These are phyloP conservation scores for Venustoraphidia nigricollis DNA, from an alignment of 2,888 invertebrate genomes.

Conservation along the genomic window DNA sequence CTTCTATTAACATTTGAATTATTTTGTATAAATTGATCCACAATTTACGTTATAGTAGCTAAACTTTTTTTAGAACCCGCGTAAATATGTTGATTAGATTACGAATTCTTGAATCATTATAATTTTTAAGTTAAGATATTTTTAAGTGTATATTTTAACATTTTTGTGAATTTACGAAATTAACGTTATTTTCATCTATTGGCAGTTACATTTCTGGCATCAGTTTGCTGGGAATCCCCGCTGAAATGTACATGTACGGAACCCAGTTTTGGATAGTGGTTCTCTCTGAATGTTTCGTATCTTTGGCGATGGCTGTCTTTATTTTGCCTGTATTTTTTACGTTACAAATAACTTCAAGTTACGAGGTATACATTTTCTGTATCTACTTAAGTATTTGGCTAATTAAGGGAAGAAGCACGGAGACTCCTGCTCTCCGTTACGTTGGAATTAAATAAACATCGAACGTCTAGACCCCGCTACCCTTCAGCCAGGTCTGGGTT, in stretches of 20 bases:
- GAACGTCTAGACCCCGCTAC: no score
- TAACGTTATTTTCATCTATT: constrained; percentile 9
- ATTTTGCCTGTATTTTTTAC: constrained; percentile 61
- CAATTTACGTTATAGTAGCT: no score
- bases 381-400: background rate
- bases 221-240: constrained; percentile 52
- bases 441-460: background rate
- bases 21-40: no score
- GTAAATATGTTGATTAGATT: no score
- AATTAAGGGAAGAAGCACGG: background rate
- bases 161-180: background rate
- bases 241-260: constrained; percentile 63
- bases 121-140: background rate
- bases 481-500: no score
- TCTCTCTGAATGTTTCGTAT: constrained; percentile 46
- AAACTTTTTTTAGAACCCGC: no score
- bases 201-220: constrained; percentile 61
- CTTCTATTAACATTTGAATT: no score
- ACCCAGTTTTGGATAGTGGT: constrained; percentile 55
- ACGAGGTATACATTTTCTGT: constrained; percentile 42
- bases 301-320: constrained; percentile 45
- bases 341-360: constrained; percentile 56
- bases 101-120: no score
- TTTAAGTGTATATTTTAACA: background rate
- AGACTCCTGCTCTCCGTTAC: background rate